Base-by-base conservation (phyloP, 2,113 vertebrate species). In the Speoplatyrhinus poulsoni region DNA sequence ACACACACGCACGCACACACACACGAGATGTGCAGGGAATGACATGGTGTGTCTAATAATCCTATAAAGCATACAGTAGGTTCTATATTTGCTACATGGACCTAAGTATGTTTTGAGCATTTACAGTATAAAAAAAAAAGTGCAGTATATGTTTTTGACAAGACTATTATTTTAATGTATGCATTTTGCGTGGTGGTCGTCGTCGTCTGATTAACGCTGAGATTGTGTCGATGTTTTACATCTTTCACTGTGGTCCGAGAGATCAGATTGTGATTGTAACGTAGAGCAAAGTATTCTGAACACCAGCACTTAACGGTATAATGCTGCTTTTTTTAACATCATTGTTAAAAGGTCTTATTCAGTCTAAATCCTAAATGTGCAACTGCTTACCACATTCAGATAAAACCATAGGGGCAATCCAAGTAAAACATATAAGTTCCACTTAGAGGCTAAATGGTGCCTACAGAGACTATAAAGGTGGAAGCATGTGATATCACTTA, bases 11-110 rank as follows among this genome's bases (percentile, higher is more conserved):
- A 59, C 69, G 61, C 58, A 33, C n/a, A 60, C 41, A 61, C 54
- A 64, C 53, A 65, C 47, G 33, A 80, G 56, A 87, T 77, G 82
- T 82, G 79, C 88, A 86, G 84, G 87, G 86, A 90, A 77, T 84
- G 62, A 72, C 71, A 64, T 19, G 11, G 76, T 70, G 13, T 80
- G 70, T 73, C 64, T n/a, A 48, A 80, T 77, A 77, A 85, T 86
- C 65, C 62, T 76, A 70, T 75, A 66, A 72, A 81, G 36, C 61
- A 87, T 75, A 73, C 19, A 26, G 19, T 26, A 26, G 61, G 81
- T 81, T 83, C 66, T 89, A 86, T 88, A 91, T 90, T 89, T 89
- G 52, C 19, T 88, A 85, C 82, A 68, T 74, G 74, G 67, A 82
- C 67, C 70, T 71, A 54, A 73, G 61, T 77, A 80, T 69, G 76